phyloP scores from a whole-genome alignment of 2,888 invertebrate species.

The Rugalucina vietnamica region DNA sequence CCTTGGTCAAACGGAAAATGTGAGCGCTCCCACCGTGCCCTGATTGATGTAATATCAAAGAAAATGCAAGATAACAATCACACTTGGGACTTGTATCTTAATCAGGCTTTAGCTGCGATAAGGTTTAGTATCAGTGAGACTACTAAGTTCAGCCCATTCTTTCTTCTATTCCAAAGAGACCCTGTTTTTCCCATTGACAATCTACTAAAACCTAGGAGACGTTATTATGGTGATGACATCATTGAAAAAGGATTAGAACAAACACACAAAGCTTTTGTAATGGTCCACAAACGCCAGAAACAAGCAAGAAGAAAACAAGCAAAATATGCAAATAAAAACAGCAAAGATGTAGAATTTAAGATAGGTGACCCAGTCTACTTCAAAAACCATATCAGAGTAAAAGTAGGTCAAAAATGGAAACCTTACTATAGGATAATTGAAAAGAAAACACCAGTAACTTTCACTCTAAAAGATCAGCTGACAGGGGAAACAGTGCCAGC shows the following conservation, averaged over 20 bases:
- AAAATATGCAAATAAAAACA: constrained; percentile 46
- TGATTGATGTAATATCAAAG: constrained; percentile 34
- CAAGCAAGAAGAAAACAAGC: constrained; percentile 45
- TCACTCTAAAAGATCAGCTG: constrained; percentile 43
- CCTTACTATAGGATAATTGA: constrained; percentile 55
- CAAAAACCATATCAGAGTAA: constrained; percentile 30
- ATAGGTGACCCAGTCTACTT: constrained; percentile 56
- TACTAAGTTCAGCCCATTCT: constrained; percentile 49
- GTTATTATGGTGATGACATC: constrained; percentile 42
- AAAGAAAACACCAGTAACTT: constrained; percentile 35
- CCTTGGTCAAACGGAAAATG: constrained; percentile 22
- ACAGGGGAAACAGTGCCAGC: background rate
- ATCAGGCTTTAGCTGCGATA: constrained; percentile 50
- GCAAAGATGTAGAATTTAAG: constrained; percentile 37
- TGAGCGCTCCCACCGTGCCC: constrained; percentile 39
- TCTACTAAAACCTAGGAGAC: constrained; percentile 42
- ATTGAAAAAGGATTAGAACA: constrained; percentile 50
- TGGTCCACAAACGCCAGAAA: constrained; percentile 34
- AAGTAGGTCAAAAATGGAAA: constrained; percentile 54
- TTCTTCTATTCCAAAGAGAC: constrained; percentile 47
- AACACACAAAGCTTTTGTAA: constrained; percentile 47
- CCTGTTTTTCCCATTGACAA: constrained; percentile 49
- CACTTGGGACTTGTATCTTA: constrained; percentile 52
- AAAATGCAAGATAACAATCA: constrained; percentile 20
- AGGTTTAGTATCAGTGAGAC: constrained; percentile 44